Conservation (phyloP, 2,113 vertebrate genomes). For the Anhinga rufa region DNA sequence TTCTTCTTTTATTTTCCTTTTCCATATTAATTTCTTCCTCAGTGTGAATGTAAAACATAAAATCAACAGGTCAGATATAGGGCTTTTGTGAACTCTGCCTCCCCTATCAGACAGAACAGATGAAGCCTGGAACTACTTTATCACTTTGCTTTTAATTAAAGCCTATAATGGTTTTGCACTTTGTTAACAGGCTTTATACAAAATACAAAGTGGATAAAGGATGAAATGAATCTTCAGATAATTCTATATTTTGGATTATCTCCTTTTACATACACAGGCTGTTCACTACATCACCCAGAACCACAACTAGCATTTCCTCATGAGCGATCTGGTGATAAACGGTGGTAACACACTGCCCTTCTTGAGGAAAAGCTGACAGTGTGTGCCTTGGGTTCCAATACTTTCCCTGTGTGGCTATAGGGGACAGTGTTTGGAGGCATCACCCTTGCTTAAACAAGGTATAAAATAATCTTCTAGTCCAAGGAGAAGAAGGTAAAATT, state of each 20-base stretch:
- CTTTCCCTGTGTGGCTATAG: background rate
- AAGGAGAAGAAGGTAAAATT: background rate
- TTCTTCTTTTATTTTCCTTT: background rate
- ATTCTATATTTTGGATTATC: background rate
- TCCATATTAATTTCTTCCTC: background rate
- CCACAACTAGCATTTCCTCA: background rate
- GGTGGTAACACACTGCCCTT: background rate
- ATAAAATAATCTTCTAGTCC: background rate
- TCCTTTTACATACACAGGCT: background rate
- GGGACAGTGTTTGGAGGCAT: background rate
- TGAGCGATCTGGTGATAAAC: background rate
- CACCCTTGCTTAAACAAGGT: background rate
- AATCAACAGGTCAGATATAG: constrained; percentile 7
- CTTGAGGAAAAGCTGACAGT: background rate
- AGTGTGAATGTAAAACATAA: background rate
- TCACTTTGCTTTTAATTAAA: constrained; percentile 30
- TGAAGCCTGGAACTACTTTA: background rate
- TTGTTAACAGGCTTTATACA: background rate
- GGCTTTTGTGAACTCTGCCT: background rate
- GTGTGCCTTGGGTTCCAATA: background rate
- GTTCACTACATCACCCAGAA: background rate
- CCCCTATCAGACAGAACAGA: constrained; percentile 13
- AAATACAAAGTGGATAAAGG: constrained; percentile 8
- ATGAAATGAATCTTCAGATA: background rate
- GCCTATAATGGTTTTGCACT: background rate